These are phyloP conservation scores for Drosophila ambigua DNA, from an alignment of 1,140 invertebrate species.

Conservation along the genomic window DNA sequence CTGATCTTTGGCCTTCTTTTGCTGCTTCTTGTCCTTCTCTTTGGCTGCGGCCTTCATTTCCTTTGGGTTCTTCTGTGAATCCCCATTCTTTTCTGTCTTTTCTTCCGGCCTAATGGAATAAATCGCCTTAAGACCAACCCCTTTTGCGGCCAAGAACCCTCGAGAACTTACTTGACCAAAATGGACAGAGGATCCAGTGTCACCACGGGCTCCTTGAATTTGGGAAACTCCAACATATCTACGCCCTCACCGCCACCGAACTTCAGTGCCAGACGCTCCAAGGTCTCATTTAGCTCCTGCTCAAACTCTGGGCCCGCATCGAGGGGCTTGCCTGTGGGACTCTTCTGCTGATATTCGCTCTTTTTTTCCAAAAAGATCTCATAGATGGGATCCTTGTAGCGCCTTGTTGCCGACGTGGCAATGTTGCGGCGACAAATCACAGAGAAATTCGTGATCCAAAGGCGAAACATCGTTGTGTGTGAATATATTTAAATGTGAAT, in stretches of 20 bases:
- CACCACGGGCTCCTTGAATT: conserved; percentile 28
- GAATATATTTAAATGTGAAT: background rate
- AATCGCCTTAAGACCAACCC: too few relatives aligned
- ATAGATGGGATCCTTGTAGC: conserved; percentile 30
- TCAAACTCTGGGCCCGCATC: conserved; percentile 29
- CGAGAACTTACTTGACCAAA: conserved; percentile 15
- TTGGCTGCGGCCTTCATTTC: background rate
- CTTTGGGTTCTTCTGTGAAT: background rate
- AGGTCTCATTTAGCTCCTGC: conserved; percentile 12
- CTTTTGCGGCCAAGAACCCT: too few relatives aligned
- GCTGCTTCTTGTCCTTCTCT: background rate
- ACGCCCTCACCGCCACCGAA: conserved; percentile 33
- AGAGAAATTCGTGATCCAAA: background rate
- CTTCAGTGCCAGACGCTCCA: conserved; percentile 8
- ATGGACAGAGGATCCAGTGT: conserved; percentile 39
- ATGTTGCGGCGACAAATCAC: background rate
- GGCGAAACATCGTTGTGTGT: conserved; percentile 16
- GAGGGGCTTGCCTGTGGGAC: conserved; percentile 32
- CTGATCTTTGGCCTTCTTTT: background rate
- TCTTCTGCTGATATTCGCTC: conserved; percentile 32
- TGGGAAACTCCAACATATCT: conserved; percentile 29
- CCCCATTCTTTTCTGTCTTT: background rate
- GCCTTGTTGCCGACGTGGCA: background rate
- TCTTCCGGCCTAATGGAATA: conserved; percentile 2
- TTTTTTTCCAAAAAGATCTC: conserved; percentile 33